phyloP scores from a whole-genome alignment of 2,888 invertebrate genomes.

The Oscheius sp. region DNA sequence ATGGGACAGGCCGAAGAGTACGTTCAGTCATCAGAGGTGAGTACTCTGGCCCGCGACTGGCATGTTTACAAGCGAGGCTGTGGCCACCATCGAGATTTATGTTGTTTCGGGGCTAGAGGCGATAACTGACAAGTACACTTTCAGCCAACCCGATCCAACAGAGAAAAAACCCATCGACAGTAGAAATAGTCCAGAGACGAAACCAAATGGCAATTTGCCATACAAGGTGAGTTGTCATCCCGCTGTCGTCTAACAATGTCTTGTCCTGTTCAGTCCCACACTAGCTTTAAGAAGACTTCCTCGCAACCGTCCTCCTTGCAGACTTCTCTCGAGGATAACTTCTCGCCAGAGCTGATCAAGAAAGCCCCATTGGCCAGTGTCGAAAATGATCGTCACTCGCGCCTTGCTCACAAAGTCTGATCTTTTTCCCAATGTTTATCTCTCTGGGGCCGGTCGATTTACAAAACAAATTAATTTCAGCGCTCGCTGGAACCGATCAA shows the following conservation, averaged over 20 bases:
- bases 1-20: constrained; percentile 62
- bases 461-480: constrained; percentile 44
- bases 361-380: constrained; percentile 42
- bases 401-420: constrained; percentile 39
- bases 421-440: background rate
- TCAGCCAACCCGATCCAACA: constrained; percentile 25
- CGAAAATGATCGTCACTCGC: constrained; percentile 22
- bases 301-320: constrained; percentile 38
- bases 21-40: constrained; percentile 51
- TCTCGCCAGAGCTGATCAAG: constrained; percentile 49
- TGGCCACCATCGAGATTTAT: constrained; percentile 25
- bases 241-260: background rate
- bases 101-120: background rate
- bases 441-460: background rate
- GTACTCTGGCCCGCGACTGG: constrained; percentile 7
- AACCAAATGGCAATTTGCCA: constrained; percentile 48
- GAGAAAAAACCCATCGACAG: constrained; percentile 56
- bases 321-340: constrained; percentile 50
- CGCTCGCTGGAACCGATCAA: constrained; percentile 67
- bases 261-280: constrained; percentile 4
- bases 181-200: constrained; percentile 49
- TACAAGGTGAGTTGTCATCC: constrained; percentile 48
- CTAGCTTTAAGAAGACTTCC: constrained; percentile 18
- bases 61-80: constrained; percentile 25
- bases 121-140: background rate